A percentile compares a stretch with the other conserved stretches of the same genome.
phyloP scores from a whole-genome alignment of 2,888 invertebrate species.

The Drosophila rellima region DNA sequence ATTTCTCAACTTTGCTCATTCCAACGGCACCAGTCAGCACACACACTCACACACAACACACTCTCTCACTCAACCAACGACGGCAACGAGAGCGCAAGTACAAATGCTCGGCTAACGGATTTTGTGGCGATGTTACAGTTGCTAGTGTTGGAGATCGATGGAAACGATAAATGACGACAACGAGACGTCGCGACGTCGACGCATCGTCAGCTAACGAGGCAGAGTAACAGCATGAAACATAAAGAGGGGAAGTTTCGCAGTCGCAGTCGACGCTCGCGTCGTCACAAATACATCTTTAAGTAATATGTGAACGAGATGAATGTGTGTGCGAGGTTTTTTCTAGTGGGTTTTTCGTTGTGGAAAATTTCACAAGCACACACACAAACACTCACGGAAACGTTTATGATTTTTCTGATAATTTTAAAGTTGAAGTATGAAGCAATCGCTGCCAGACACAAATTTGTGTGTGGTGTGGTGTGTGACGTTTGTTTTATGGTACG shows the following conservation, averaged over 20 bases:
- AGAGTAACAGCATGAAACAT: slow-evolving; percentile 65
- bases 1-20: slow-evolving; percentile 64
- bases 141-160: slow-evolving; percentile 77
- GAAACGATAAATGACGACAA: slow-evolving; percentile 75
- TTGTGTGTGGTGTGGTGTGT: slow-evolving; percentile 22
- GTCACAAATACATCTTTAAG: slow-evolving; percentile 39
- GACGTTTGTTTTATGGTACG: slow-evolving; percentile 56
- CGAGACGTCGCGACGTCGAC: slow-evolving; percentile 60
- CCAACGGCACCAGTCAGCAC: slow-evolving; percentile 33
- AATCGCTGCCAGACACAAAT: slow-evolving; percentile 51
- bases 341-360: slow-evolving; percentile 70
- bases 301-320: slow-evolving; percentile 21
- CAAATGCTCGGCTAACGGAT: slow-evolving; percentile 64
- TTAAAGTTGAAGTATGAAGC: slow-evolving; percentile 76
- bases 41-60: slow-evolving; percentile 22
- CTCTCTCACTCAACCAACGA: slow-evolving; percentile 27
- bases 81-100: slow-evolving; percentile 65
- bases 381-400: slow-evolving; percentile 29
- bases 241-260: slow-evolving; percentile 78
- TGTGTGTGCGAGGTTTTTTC: slow-evolving; percentile 50
- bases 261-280: slow-evolving; percentile 34
- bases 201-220: slow-evolving; percentile 65
- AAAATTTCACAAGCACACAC: slow-evolving; percentile 73
- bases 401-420: slow-evolving; percentile 67
- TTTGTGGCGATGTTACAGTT: slow-evolving; percentile 64